phyloP scores from a whole-genome alignment of 2,113 vertebrate species.

The Megaleporinus macrocephalus region DNA sequence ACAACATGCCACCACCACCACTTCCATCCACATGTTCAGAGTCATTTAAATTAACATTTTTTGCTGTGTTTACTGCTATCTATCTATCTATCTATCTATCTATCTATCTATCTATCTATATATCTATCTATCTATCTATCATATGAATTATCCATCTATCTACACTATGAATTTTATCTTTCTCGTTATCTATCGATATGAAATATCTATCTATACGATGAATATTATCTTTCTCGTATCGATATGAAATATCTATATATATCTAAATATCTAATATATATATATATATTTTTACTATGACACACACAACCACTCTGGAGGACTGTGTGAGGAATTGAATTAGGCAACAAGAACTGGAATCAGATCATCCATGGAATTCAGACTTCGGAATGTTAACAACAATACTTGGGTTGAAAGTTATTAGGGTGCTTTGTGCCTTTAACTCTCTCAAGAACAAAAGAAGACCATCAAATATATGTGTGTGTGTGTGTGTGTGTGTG shows the following conservation, averaged over 20 bases:
- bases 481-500: constrained; percentile 1
- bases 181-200: neutral
- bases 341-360: neutral
- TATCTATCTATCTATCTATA: neutral
- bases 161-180: neutral
- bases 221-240: neutral
- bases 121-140: neutral
- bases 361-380: constrained; percentile 5
- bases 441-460: constrained; percentile 3
- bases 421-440: neutral
- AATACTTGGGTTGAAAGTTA: neutral
- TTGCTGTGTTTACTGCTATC: no score
- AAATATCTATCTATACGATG: neutral
- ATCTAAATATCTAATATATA: no score
- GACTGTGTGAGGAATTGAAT: neutral
- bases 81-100: neutral
- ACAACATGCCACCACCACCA: no score
- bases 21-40: no score
- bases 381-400: constrained; percentile 10
- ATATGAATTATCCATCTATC: no score
- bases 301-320: neutral
- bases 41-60: no score
- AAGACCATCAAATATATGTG: neutral
- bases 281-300: neutral
- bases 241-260: neutral